A percentile compares a stretch with the other conserved stretches of the same genome.
Conservation (phyloP, 2,888 invertebrate genomes). For the Empis livida region DNA sequence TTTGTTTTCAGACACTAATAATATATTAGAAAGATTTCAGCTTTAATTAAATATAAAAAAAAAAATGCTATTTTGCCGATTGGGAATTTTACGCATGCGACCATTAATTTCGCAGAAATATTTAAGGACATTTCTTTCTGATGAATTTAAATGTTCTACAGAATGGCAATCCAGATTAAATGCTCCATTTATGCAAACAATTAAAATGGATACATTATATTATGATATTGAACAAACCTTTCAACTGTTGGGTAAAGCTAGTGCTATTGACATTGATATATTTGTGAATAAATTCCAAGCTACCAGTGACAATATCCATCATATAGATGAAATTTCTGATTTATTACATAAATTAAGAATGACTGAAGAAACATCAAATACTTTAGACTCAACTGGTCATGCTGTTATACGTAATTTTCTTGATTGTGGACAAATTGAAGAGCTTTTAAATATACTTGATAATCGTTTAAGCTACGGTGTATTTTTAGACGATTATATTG, state of each 20-base stretch:
- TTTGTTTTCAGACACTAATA: too few relatives aligned
- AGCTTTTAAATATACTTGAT: conserved; percentile 58
- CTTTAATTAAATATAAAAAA: too few relatives aligned
- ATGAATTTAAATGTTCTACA: conserved; percentile 57
- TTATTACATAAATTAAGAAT: conserved; percentile 57
- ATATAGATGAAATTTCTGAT: conserved; percentile 60
- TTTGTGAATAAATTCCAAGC: conserved; percentile 56
- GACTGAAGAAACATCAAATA: conserved; percentile 55
- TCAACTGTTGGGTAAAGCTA: conserved; percentile 46
- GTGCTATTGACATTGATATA: conserved; percentile 71
- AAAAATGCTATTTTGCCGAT: too few relatives aligned
- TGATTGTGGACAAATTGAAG: conserved; percentile 32
- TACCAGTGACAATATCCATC: conserved; percentile 37
- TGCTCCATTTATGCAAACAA: conserved; percentile 45
- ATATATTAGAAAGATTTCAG: too few relatives aligned
- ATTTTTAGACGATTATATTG: conserved; percentile 70
- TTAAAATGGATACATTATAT: conserved; percentile 56
- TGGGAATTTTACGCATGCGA: too few relatives aligned
- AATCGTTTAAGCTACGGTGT: conserved; percentile 80
- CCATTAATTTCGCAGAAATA: too few relatives aligned
- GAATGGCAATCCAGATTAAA: conserved; percentile 54
- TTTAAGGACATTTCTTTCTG: conserved; percentile 47
- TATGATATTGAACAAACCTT: conserved; percentile 55
- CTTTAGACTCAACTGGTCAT: conserved; percentile 69
- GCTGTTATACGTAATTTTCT: conserved; percentile 56